These are phyloP conservation scores for Takifugu ocellatus DNA, from an alignment of 2,797 vertebrate genomes.

Conservation along the genomic window DNA sequence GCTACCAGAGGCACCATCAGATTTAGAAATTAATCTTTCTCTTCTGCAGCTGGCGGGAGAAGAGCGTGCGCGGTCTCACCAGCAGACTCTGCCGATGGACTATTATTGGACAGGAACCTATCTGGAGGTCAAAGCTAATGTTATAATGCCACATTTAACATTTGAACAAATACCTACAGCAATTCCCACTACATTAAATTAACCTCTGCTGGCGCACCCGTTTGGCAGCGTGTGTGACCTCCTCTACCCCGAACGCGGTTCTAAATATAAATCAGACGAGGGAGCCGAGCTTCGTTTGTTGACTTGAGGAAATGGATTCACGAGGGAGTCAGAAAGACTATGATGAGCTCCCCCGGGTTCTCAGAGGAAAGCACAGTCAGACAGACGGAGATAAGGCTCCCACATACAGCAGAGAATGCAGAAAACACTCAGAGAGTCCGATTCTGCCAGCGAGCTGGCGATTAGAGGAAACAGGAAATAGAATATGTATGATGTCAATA, in stretches of 20 bases:
- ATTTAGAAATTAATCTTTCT: slow-evolving; percentile 23
- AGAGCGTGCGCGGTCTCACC: slow-evolving; percentile 8
- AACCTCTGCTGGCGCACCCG: slow-evolving; percentile 27
- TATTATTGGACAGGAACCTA: slow-evolving; percentile 27
- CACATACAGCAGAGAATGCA: slow-evolving; percentile 28
- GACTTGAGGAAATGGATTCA: slow-evolving; percentile 33
- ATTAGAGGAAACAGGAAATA: slow-evolving; percentile 17
- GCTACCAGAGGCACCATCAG: slow-evolving; percentile 19
- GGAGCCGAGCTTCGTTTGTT: slow-evolving; percentile 14
- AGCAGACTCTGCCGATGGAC: slow-evolving; percentile 24
- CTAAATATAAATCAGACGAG: slow-evolving; percentile 42
- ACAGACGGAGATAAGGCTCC: slow-evolving; percentile 14
- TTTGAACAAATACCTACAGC: slow-evolving; percentile 50
- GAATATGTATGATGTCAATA: slow-evolving; percentile 28
- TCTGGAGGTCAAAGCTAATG: slow-evolving; percentile 48
- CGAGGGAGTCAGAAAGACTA: slow-evolving; percentile 14
- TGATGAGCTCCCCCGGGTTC: slow-evolving; percentile 35
- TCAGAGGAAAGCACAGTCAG: slow-evolving; percentile 8
- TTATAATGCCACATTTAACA: slow-evolving; percentile 56
- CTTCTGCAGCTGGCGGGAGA: slow-evolving; percentile 3
- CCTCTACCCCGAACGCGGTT: slow-evolving; percentile 11
- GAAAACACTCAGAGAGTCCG: slow-evolving; percentile 18
- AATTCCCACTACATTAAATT: slow-evolving; percentile 39
- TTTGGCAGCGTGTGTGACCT: slow-evolving; percentile 14
- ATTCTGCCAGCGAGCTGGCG: slow-evolving; percentile 15